Conservation (phyloP, 2,113 vertebrate genomes). For the Micronycteris hirsuta region DNA sequence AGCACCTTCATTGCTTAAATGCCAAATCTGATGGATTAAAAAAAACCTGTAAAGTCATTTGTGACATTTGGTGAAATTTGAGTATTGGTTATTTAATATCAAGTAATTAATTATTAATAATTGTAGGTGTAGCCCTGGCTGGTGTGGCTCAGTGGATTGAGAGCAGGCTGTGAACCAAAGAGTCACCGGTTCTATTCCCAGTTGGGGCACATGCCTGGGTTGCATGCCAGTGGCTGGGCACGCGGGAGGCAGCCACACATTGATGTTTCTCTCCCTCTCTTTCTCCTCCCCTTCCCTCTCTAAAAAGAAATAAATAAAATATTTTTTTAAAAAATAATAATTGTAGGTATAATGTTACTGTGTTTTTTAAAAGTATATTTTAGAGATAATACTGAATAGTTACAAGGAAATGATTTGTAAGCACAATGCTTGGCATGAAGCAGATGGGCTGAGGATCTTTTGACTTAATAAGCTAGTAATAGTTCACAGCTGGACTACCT, state of each 20-base stretch:
- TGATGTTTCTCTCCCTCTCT: no score
- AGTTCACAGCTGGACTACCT: not conserved
- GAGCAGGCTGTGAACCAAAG: no score
- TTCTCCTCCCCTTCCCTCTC: no score
- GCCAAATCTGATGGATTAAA: not conserved
- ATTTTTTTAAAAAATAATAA: no score
- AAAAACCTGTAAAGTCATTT: not conserved
- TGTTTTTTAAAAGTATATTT: not conserved
- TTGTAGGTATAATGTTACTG: not conserved
- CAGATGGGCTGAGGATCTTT: not conserved
- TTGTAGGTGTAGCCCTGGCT: not conserved
- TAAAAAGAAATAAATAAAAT: no score
- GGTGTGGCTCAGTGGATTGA: no score
- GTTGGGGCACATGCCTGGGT: no score
- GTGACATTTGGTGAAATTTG: not conserved
- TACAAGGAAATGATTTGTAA: not conserved
- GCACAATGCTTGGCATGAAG: not conserved
- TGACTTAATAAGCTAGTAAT: not conserved
- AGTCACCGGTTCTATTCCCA: no score
- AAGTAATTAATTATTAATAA: not conserved
- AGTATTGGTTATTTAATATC: not conserved
- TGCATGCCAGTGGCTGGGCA: no score
- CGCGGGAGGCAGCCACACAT: no score
- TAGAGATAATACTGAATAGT: not conserved
- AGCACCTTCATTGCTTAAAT: not conserved